Conservation (phyloP, 1,140 invertebrate genomes). For the Nephotettix cincticeps region DNA sequence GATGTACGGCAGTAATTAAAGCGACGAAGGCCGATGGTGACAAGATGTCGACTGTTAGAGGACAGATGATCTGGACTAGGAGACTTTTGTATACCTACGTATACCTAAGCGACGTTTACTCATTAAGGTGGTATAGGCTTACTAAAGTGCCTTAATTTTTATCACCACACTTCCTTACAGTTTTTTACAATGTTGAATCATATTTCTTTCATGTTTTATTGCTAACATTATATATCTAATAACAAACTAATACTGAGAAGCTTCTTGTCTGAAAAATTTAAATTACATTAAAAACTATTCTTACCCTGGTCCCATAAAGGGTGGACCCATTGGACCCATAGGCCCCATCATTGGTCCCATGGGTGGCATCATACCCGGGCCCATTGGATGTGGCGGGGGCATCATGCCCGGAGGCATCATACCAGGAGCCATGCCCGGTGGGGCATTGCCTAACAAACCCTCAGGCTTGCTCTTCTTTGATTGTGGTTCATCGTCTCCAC, state of each 20-base stretch:
- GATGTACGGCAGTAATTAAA: no score
- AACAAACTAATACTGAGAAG: not conserved
- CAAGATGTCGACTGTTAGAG: no score
- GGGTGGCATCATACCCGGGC: slow-evolving; percentile 56
- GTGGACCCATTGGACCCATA: slow-evolving; percentile 64
- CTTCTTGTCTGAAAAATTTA: not conserved
- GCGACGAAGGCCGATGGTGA: no score
- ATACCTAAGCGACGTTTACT: no score
- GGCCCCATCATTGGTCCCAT: slow-evolving; percentile 67
- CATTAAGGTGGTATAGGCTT: no score
- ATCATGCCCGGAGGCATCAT: slow-evolving; percentile 56
- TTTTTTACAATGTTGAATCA: no score
- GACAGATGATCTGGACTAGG: no score
- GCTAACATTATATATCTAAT: slow-evolving; percentile 55
- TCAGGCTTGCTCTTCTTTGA: slow-evolving; percentile 69
- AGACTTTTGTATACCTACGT: no score
- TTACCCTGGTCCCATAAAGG: slow-evolving; percentile 65
- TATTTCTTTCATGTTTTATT: no score
- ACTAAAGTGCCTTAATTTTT: no score
- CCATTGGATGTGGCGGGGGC: slow-evolving; percentile 54
- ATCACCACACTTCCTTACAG: no score
- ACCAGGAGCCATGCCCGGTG: slow-evolving; percentile 48
- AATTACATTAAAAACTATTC: not conserved
- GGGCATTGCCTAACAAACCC: slow-evolving; percentile 56
- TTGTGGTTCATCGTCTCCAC: slow-evolving; percentile 76